These are phyloP conservation scores for Lepidurus arcticus DNA, from an alignment of 1,140 invertebrate species.

Conservation along the genomic window DNA sequence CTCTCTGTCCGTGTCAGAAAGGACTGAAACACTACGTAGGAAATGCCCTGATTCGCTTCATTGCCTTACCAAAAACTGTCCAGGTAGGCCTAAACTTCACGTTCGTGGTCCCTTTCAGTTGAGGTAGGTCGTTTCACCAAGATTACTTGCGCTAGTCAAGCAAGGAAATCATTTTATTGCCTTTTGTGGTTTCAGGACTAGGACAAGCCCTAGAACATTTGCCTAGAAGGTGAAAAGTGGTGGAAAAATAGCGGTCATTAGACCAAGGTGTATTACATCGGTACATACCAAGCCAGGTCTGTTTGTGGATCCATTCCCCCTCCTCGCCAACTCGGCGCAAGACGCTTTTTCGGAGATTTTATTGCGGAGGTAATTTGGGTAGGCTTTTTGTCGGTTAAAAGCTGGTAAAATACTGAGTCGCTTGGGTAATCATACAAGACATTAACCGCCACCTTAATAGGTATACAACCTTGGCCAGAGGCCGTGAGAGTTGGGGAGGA, in stretches of 20 bases:
- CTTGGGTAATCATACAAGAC: constrained; percentile 15
- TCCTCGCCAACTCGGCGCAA: not conserved
- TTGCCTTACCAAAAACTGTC: no score
- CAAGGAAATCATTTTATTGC: not conserved
- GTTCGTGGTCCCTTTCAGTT: not conserved
- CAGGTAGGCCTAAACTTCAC: no score
- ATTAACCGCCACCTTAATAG: constrained; percentile 1
- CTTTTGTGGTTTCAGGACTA: not conserved
- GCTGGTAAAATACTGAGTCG: constrained; percentile 14
- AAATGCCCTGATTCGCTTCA: no score
- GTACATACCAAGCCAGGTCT: not conserved
- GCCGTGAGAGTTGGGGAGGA: constrained; percentile 5
- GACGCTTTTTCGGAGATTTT: not conserved
- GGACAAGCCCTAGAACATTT: not conserved
- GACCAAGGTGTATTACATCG: not conserved
- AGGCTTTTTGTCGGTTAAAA: constrained; percentile 5
- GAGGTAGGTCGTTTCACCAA: not conserved
- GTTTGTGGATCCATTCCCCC: not conserved
- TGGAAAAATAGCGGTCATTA: not conserved
- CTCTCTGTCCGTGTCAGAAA: no score
- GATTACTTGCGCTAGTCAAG: not conserved
- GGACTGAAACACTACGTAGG: no score
- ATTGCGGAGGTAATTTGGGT: not conserved
- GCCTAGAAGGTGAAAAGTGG: constrained; percentile 2
- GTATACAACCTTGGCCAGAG: not conserved